Conservation (phyloP, 2,888 invertebrate species). For the Acrocera orbiculus region DNA sequence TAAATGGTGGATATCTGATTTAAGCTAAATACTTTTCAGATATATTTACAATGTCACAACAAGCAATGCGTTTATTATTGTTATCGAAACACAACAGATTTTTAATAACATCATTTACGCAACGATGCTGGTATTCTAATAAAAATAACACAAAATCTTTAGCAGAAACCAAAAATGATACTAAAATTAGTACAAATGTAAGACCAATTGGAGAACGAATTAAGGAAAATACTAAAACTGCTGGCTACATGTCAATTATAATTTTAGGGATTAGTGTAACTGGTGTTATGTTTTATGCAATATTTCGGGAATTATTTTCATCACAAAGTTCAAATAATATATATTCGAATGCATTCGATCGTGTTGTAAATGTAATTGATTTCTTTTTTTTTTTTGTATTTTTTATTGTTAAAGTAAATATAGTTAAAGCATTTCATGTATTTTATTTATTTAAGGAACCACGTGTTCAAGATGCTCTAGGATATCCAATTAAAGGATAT, state of each 20-base stretch:
- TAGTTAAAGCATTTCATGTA: constrained; percentile 2
- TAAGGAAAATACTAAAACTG: constrained; percentile 63
- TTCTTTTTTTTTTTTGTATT: not conserved
- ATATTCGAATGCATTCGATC: constrained; percentile 59
- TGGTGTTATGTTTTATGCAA: constrained; percentile 62
- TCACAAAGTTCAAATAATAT: constrained; percentile 72
- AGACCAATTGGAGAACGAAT: constrained; percentile 56
- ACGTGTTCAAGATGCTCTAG: constrained; percentile 63
- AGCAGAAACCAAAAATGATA: constrained; percentile 1
- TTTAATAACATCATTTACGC: too few species aligned
- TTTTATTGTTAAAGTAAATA: not conserved
- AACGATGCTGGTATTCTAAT: too few species aligned
- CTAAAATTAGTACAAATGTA: constrained; percentile 34
- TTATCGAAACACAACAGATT: too few species aligned
- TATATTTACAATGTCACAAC: too few species aligned
- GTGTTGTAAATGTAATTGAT: constrained; percentile 43
- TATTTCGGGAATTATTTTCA: constrained; percentile 76
- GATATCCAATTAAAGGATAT: constrained; percentile 75
- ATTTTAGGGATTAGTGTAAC: constrained; percentile 65
- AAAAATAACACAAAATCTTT: constrained; percentile 4
- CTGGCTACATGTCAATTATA: constrained; percentile 68
- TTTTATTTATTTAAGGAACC: constrained; percentile 36
- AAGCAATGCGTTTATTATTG: too few species aligned
- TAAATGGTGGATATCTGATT: too few species aligned
- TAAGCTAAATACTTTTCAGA: too few species aligned